Percentiles rank a stretch among this genome's conserved stretches.
phyloP scores from a whole-genome alignment of 2,888 invertebrate species.

The Sepiola atlantica region DNA sequence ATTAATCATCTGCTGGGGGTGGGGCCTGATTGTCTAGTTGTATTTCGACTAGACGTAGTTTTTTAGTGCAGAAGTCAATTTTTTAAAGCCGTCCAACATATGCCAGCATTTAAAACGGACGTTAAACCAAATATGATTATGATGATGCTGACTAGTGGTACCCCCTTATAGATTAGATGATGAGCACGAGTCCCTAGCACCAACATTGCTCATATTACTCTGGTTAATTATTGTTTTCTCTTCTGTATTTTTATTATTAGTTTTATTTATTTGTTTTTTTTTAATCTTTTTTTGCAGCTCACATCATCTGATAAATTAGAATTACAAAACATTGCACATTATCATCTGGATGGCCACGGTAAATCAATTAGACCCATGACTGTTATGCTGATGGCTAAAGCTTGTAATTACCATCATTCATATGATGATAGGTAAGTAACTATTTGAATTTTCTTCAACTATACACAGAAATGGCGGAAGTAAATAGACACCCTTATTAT shows the following conservation, averaged over 20 bases:
- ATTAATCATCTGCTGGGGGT: no score
- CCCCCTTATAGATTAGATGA: no score
- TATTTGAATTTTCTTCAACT: neutral
- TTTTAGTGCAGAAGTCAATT: no score
- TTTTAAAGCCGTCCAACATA: no score
- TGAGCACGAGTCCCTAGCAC: no score
- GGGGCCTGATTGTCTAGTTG: no score
- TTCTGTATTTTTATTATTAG: neutral
- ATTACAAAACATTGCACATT: slow-evolving; percentile 92
- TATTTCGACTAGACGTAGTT: no score
- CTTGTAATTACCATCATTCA: slow-evolving; percentile 76
- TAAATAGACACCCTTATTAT: no score
- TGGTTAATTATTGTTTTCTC: neutral
- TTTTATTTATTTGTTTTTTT: neutral
- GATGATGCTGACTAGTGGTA: no score
- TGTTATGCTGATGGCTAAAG: slow-evolving; percentile 93
- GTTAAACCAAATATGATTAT: no score
- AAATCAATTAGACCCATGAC: slow-evolving; percentile 97
- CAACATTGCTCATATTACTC: neutral
- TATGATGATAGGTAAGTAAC: slow-evolving; percentile 55
- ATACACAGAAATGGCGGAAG: no score
- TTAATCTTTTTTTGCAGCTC: slow-evolving; percentile 62
- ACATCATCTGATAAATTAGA: slow-evolving; percentile 77
- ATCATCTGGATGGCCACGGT: slow-evolving; percentile 98
- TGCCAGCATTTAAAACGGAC: no score